These are phyloP conservation scores for Paramisgurnus dabryanus DNA, from an alignment of 2,113 vertebrate species.

Conservation along the genomic window DNA sequence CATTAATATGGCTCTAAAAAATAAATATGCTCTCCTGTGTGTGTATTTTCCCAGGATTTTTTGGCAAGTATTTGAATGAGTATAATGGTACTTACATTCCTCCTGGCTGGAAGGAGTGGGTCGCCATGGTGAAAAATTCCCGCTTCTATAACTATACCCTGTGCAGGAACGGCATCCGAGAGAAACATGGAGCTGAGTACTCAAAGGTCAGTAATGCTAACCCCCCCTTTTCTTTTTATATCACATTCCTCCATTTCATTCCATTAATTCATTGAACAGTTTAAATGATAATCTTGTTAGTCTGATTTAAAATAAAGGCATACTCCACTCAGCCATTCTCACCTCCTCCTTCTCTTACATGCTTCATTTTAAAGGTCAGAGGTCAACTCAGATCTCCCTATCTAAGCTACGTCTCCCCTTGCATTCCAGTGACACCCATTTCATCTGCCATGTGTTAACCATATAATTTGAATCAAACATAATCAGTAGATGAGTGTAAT, in stretches of 20 bases:
- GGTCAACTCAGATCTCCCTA: not conserved
- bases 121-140: constrained; percentile 93
- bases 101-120: constrained; percentile 96
- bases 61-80: constrained; percentile 97
- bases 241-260: not conserved
- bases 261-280: not conserved
- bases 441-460: too few species aligned
- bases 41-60: constrained; percentile 79
- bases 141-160: constrained; percentile 95
- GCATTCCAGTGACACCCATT: not conserved
- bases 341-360: not conserved
- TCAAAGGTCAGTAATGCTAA: constrained; percentile 74
- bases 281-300: constrained; percentile 20
- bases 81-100: constrained; percentile 88
- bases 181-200: constrained; percentile 91
- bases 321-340: not conserved
- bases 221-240: not conserved
- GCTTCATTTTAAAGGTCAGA: not conserved
- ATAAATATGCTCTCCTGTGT: not conserved
- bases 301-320: not conserved
- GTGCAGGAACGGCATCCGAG: constrained; percentile 74
- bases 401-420: too few species aligned
- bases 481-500: too few species aligned
- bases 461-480: too few species aligned
- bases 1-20: not conserved